Evolutionary conservation across 2,797 vertebrate species (phyloP).

Genomic region (Hoplostethus atlanticus): DNA sequence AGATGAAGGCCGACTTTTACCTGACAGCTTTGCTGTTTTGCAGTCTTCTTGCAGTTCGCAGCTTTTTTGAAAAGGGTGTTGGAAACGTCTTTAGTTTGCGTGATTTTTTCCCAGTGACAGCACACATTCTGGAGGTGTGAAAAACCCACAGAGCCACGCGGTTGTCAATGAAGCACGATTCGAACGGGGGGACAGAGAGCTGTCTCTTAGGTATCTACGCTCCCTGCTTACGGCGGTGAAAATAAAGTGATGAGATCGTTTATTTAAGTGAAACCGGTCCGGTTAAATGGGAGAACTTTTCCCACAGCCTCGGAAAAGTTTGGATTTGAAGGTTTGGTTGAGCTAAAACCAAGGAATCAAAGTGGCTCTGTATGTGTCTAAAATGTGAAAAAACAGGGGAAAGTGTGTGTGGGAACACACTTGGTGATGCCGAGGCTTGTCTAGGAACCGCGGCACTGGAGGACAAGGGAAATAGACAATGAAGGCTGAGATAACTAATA

Average conservation of each 20-base stretch:
- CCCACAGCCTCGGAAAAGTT: too few relatives aligned
- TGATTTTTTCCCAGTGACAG: constrained; percentile 19
- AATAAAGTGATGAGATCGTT: not conserved
- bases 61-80: constrained; percentile 21
- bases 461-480: too few relatives aligned
- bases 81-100: constrained; percentile 6
- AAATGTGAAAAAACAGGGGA: too few relatives aligned
- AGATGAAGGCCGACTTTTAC: constrained; percentile 12
- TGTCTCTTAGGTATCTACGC: not conserved
- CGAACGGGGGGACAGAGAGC: not conserved
- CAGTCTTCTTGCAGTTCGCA: constrained; percentile 21
- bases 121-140: not conserved
- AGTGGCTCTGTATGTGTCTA: too few relatives aligned
- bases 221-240: constrained; percentile 14
- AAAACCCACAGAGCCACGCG: constrained; percentile 2
- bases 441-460: too few relatives aligned
- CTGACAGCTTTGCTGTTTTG: constrained; percentile 16
- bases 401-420: too few relatives aligned
- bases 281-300: not conserved
- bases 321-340: too few relatives aligned
- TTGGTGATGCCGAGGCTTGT: too few relatives aligned
- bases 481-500: too few relatives aligned
- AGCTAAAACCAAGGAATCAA: too few relatives aligned
- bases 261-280: constrained; percentile 10
- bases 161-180: constrained; percentile 4